Evolutionary conservation across 1,140 invertebrate species (phyloP), one percentile per base, ranked within the genome.

Genomic region (Triops longicaudatus): DNA sequence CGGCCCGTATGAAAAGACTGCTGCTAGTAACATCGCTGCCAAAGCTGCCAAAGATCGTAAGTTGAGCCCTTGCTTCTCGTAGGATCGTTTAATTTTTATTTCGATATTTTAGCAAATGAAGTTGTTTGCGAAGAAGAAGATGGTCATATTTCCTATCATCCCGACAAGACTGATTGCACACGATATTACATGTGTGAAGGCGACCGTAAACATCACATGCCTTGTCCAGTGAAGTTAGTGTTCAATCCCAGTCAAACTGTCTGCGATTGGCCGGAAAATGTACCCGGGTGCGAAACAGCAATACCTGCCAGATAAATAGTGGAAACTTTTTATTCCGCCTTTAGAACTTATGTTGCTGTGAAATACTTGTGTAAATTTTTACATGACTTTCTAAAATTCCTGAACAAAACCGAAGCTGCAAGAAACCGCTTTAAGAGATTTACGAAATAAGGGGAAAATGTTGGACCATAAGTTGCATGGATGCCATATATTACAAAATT

Each of bases 101-200:
- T 63, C 14, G 5, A 10, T 79, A 76, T 84, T 85, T 6, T 81
- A 95, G 94, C 93, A 12, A 93, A 92, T 81, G 92, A 94, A 84
- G 91, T 97, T 0, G 89, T 88, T 1, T 97, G 95, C 82, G 76
- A 77, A 22, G 94, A 93, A 81, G 94, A 97, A 85, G 92, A 94
- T 83, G 95, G 94, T 26, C 93, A 96, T 83, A 97, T 97, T 74
- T 95, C 92, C 76, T 97, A 96, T 84, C 94, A 97, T 82, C 87
- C 89, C 9, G 95, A 97, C 83, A 93, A 93, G 83, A 90, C 89
- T 22, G 94, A 97, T 82, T 97, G 95, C 84, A 94, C 92, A 28
- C 92, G 91, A 87, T 97, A 97, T 83, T 97, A 94, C 85, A 96
- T 97, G 94, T 97, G 95, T 82, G 94, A 97, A 86, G 95, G 95